A percentile compares a stretch with the other conserved stretches of the same genome.
These are phyloP conservation scores for Telmatochromis sp. DNA, from an alignment of 2,113 vertebrate genomes.

Conservation along the genomic window DNA sequence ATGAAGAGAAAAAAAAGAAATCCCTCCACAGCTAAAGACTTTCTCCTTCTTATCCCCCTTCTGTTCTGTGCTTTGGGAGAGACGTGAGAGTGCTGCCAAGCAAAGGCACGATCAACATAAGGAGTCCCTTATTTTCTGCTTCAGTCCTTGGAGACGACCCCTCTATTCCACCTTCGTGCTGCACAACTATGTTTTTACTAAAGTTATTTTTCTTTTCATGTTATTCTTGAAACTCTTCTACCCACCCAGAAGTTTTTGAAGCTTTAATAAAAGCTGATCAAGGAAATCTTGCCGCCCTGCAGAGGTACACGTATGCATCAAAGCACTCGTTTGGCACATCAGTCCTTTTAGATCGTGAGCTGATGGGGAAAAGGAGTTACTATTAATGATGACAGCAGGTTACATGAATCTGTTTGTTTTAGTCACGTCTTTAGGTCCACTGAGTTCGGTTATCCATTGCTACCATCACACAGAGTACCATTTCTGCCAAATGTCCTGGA, in stretches of 20 bases:
- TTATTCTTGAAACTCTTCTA: not conserved
- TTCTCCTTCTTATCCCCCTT: constrained; percentile 33
- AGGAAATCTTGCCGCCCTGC: not conserved
- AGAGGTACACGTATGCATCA: not conserved
- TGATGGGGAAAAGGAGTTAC: not conserved
- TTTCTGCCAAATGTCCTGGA: not conserved
- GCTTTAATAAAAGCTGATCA: not conserved
- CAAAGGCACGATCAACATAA: constrained; percentile 26
- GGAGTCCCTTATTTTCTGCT: constrained; percentile 29
- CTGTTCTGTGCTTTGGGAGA: constrained; percentile 50
- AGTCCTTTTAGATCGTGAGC: not conserved
- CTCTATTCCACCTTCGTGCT: not conserved
- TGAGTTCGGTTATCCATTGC: not conserved
- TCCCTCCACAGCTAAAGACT: constrained; percentile 15
- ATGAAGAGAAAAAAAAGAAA: not conserved
- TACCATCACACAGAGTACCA: not conserved
- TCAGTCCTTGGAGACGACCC: constrained; percentile 14
- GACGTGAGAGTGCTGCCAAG: constrained; percentile 41
- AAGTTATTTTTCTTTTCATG: not conserved
- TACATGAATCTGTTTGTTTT: not conserved
- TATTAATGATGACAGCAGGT: not conserved
- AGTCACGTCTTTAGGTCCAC: not conserved
- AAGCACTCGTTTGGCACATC: not conserved
- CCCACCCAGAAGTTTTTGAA: not conserved
- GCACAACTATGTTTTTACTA: not conserved